Evolutionary conservation across 2,888 invertebrate genomes (phyloP), one percentile per base, ranked within the genome.

Genomic region (Drosophila macrospina): DNA sequence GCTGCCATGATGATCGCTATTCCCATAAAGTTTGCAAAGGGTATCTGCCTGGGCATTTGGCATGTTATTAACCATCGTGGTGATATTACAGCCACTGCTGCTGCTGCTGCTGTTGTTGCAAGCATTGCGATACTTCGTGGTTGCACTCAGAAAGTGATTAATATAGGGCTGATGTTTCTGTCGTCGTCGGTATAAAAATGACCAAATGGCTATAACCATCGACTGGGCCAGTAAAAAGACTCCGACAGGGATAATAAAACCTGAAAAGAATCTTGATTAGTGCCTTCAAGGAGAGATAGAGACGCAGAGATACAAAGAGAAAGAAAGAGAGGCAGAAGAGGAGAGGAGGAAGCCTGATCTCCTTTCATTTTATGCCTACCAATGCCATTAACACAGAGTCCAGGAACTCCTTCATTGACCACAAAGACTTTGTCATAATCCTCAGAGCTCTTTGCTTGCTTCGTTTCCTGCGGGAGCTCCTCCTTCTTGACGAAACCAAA

Each of bases 191-290:
- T 97, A 97, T 90, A 97, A 94, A 93, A 96, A 97, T 74, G 97
- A 96, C 97, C 97, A 97, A 74, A 96, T 96, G 50, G 96, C 96
- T 80, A 98, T 95, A 69, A 98, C 95, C 88, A 96, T 96, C 91
- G 98, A 94, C 93, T 98, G 98, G 24, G 96, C 96, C 52, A 97
- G 95, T 81, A 98, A 93, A 93, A 98, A 97, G 41, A 97, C 95
- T 34, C 96, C 95, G 39, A 96, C 96, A 51, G 97, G 97, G 65
- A 97, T 95, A 92, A 97, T 95, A 15, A 97, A 94, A 80, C 97
- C 97, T 81, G 95, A 55, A 67, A 16, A 32, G 30, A 36, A 54
- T 45, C 50, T 39, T 54, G 54, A 54, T 62, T 62, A 55, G 45
- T 7, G 7, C 7, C 28, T 28, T 28, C 28, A 6, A 28, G 3